Evolutionary conservation across 2,113 vertebrate genomes (phyloP).

Genomic region (Mesembrinibis cayennensis): DNA sequence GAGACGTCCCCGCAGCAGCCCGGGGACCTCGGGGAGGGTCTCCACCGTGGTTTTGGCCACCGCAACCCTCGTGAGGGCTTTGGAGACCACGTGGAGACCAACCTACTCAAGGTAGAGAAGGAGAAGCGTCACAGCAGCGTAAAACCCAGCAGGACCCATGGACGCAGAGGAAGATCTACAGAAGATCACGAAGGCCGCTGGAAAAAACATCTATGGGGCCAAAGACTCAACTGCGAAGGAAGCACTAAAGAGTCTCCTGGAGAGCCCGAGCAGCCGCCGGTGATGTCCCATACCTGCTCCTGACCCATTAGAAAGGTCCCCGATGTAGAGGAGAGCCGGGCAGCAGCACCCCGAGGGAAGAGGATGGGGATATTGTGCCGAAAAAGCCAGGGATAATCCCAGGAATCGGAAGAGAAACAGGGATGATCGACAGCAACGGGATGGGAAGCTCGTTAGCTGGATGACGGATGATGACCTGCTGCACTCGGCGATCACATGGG

Average conservation of each 20-base stretch:
- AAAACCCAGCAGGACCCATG: neutral
- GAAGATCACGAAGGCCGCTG: neutral
- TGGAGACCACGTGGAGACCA: neutral
- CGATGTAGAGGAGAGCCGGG: fast-evolving
- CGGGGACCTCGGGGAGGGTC: neutral
- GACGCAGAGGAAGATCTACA: neutral
- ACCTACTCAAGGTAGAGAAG: neutral
- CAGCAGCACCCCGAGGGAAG: neutral
- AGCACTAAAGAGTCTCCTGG: neutral
- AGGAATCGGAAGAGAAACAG: fast-evolving
- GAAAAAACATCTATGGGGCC: too few relatives aligned
- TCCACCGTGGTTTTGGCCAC: neutral
- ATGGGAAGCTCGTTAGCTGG: neutral
- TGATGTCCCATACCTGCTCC: neutral
- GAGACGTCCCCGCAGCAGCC: neutral
- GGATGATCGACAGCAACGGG: too few relatives aligned
- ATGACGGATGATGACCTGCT: neutral
- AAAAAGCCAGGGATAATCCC: neutral
- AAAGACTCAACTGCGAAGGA: neutral
- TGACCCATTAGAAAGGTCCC: neutral
- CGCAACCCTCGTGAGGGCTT: neutral
- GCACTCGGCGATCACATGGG: neutral
- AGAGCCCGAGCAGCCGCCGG: fast-evolving
- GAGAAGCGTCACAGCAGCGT: neutral
- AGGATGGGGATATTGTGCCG: fast-evolving